phyloP scores from a whole-genome alignment of 37 sponge, comb jelly and placozoan genomes.

The Oscarella lobularis region DNA sequence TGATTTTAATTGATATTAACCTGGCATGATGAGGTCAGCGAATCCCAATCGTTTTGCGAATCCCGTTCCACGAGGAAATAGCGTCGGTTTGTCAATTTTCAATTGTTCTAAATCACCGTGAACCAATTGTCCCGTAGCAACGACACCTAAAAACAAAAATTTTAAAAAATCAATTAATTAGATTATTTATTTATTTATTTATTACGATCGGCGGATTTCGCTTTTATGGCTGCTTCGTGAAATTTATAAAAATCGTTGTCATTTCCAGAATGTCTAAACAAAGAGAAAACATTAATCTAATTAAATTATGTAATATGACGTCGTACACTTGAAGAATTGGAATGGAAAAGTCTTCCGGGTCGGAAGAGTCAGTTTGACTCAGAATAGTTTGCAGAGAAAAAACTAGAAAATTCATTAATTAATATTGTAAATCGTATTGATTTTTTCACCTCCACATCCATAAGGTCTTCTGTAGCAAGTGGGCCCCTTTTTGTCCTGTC shows the following conservation, averaged over 20 bases:
- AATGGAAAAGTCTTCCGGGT: background rate
- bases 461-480: background rate
- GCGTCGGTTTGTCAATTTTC: background rate
- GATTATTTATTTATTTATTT: background rate
- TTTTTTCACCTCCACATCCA: background rate
- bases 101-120: background rate
- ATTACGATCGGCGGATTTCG: background rate
- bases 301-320: background rate
- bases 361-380: background rate
- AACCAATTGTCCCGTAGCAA: background rate
- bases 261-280: background rate
- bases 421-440: no score
- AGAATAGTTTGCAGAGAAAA: no score
- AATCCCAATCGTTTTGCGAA: conserved; percentile 25
- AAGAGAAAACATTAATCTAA: no score
- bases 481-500: background rate
- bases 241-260: background rate
- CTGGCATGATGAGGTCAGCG: conserved; percentile 61
- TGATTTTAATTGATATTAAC: conserved; percentile 20
- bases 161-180: background rate
- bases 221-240: background rate
- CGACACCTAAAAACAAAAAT: background rate
- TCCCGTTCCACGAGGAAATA: background rate
- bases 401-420: no score
- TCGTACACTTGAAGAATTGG: background rate